phyloP scores from a whole-genome alignment of 2,888 invertebrate species.

The Pedicia rivosa region DNA sequence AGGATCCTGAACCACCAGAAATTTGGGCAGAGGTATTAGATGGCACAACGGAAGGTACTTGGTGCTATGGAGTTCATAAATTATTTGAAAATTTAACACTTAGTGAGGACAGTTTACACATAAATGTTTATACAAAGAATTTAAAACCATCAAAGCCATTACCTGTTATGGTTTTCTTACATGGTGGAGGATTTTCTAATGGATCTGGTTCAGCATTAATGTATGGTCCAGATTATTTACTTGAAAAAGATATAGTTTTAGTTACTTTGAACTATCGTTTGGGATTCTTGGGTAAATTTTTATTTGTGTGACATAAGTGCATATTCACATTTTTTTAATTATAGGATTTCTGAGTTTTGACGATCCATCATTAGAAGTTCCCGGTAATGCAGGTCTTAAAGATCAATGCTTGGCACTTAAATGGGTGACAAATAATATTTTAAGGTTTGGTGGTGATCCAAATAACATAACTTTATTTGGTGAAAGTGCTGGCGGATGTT shows the following conservation, averaged over 20 bases:
- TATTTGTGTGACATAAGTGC: too few relatives aligned
- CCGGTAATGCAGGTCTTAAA: constrained; percentile 25
- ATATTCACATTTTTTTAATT: too few relatives aligned
- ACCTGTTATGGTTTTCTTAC: constrained; percentile 34
- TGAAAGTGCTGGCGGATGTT: constrained; percentile 31
- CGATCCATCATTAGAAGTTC: too few relatives aligned
- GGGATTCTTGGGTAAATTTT: constrained; percentile 29
- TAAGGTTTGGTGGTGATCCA: constrained; percentile 6
- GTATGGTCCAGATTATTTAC: constrained; percentile 32
- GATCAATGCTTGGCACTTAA: constrained; percentile 20
- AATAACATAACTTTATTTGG: constrained; percentile 3
- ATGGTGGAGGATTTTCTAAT: constrained; percentile 33
- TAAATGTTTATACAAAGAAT: constrained; percentile 32
- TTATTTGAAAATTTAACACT: constrained; percentile 27
- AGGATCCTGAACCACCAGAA: constrained; percentile 28
- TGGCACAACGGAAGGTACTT: constrained; percentile 24
- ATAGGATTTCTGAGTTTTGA: too few relatives aligned
- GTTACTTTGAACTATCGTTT: constrained; percentile 33
- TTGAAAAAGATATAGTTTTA: constrained; percentile 32
- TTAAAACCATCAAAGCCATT: constrained; percentile 17
- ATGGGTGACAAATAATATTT: constrained; percentile 16
- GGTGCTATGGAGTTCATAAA: constrained; percentile 24
- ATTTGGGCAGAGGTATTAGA: constrained; percentile 31
- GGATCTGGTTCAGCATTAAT: constrained; percentile 30
- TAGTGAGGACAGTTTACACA: constrained; percentile 35